Conservation (phyloP, 2,888 invertebrate genomes). For the Xanthorhoe designata region DNA sequence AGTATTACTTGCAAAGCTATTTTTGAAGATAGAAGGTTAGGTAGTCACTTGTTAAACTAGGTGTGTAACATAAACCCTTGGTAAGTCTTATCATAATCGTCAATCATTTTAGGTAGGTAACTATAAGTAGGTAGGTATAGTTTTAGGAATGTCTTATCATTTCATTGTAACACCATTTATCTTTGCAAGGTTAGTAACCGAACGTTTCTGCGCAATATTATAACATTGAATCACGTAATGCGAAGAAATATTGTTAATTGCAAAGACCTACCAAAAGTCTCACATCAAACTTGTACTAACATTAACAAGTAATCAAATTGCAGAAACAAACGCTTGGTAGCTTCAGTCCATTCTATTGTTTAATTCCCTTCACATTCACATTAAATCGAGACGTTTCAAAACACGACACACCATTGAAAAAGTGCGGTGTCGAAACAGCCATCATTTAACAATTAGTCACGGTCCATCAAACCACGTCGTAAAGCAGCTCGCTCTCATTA, state of each 20-base stretch:
- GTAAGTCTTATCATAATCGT: not conserved
- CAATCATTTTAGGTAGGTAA: not conserved
- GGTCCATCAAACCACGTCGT: conserved; percentile 64
- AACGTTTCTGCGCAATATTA: not conserved
- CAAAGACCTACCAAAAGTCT: too few relatives aligned
- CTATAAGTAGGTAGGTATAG: too few relatives aligned
- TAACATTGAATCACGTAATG: not conserved
- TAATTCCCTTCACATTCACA: conserved; percentile 14
- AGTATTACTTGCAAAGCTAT: too few relatives aligned
- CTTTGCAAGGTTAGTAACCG: conserved; percentile 9
- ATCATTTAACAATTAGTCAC: conserved; percentile 65
- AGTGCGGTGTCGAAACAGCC: conserved; percentile 48
- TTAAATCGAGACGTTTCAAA: conserved; percentile 25
- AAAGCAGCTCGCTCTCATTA: conserved; percentile 61
- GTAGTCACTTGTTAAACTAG: too few relatives aligned
- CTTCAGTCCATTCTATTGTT: conserved; percentile 12
- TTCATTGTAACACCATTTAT: not conserved
- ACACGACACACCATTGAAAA: conserved; percentile 39
- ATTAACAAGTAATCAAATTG: too few relatives aligned
- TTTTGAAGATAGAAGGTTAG: too few relatives aligned
- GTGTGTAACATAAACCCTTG: not conserved
- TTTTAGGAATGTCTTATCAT: not conserved
- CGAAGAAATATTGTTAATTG: not conserved
- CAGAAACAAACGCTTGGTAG: too few relatives aligned
- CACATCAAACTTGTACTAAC: too few relatives aligned